Conservation (phyloP, 2,113 vertebrate species). For the Heterochromis multidens region DNA sequence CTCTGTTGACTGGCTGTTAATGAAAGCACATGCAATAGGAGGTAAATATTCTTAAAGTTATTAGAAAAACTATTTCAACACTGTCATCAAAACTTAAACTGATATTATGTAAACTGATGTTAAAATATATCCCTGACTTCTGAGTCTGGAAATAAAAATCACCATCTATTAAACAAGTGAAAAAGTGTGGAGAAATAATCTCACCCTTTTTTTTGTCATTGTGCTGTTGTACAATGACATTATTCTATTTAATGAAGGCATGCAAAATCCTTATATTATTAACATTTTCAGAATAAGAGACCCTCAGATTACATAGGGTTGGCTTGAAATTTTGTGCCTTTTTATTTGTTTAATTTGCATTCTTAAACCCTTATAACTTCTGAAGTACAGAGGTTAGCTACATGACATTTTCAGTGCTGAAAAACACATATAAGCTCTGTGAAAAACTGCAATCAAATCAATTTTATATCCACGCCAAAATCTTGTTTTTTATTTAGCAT, state of each 20-base stretch:
- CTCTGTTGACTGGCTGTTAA: background rate
- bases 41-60: background rate
- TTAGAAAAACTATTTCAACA: background rate
- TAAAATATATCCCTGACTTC: background rate
- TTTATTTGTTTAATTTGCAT: background rate
- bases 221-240: no score
- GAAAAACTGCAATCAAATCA: background rate
- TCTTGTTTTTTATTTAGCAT: background rate
- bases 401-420: background rate
- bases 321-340: no score
- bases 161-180: background rate
- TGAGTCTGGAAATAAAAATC: background rate
- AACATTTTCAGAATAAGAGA: no score
- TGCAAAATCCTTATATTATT: background rate
- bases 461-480: background rate
- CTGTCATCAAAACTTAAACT: background rate
- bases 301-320: no score
- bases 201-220: background rate
- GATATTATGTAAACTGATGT: background rate
- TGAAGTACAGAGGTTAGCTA: background rate
- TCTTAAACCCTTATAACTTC: background rate
- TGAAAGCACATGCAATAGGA: background rate
- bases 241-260: no score
- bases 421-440: background rate
- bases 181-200: background rate